phyloP scores from a whole-genome alignment of 2,113 vertebrate species.

The Plecturocebus donacophilus region DNA sequence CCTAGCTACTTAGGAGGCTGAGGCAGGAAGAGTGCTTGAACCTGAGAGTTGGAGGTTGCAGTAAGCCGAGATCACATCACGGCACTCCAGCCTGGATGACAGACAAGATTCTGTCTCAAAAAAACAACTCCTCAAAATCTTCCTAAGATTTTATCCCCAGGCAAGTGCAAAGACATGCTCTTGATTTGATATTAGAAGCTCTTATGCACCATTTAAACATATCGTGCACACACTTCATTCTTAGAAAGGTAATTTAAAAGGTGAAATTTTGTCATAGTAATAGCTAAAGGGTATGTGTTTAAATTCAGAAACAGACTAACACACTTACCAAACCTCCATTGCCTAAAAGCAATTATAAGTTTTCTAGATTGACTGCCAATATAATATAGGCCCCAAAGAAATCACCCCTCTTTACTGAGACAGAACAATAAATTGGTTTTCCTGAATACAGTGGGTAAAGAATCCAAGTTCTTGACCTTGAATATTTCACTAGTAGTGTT shows the following conservation, averaged over 20 bases:
- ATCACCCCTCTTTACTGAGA: constrained; percentile 77
- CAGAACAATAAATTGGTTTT: constrained; percentile 87
- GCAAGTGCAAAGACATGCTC: constrained; percentile 52
- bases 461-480: constrained; percentile 87
- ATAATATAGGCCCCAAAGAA: constrained; percentile 85
- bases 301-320: constrained; percentile 68
- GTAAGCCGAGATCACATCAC: too few species aligned
- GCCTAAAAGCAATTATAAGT: constrained; percentile 72
- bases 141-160: constrained; percentile 68
- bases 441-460: constrained; percentile 84
- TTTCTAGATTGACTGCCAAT: constrained; percentile 82
- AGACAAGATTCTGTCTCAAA: too few species aligned
- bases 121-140: constrained; percentile 27
- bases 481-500: constrained; percentile 85
- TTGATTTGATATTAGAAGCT: constrained; percentile 50
- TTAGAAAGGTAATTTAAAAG: constrained; percentile 52
- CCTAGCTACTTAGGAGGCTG: too few species aligned
- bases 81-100: too few species aligned
- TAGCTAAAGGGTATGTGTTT: constrained; percentile 1
- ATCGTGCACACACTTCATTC: constrained; percentile 51
- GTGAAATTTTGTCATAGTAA: constrained; percentile 35
- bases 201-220: background rate
- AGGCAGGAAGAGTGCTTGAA: too few species aligned
- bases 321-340: constrained; percentile 54
- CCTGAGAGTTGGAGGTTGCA: too few species aligned